Evolutionary conservation across 2,797 vertebrate species (phyloP).

Genomic region (Lophotriccus pileatus): DNA sequence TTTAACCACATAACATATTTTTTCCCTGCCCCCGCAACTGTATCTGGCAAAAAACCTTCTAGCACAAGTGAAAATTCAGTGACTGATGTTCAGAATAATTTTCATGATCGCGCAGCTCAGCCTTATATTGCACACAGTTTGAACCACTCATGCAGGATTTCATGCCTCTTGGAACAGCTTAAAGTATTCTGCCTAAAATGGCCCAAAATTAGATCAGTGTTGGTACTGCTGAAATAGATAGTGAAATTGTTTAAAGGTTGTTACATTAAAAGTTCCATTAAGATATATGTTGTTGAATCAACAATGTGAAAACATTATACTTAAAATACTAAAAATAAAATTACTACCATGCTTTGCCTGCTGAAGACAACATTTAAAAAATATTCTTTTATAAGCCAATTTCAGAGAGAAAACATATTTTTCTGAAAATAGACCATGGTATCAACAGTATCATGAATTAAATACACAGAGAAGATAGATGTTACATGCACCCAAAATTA

Average conservation of each 20-base stretch:
- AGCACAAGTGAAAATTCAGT: not conserved
- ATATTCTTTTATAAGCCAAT: not conserved
- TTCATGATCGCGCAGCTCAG: not conserved
- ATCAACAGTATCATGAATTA: not conserved
- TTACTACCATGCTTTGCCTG: not conserved
- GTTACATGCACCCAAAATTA: not conserved
- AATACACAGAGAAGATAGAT: not conserved
- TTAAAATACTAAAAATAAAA: slow-evolving; percentile 1
- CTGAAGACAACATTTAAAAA: not conserved
- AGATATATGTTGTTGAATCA: not conserved
- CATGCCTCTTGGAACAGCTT: not conserved
- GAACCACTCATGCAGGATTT: not conserved
- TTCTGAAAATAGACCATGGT: not conserved
- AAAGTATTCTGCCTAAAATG: not conserved
- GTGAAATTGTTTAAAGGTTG: not conserved
- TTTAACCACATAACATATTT: not conserved
- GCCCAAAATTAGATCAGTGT: not conserved
- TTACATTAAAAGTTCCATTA: not conserved
- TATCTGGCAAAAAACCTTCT: not conserved
- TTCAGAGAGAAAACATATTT: not conserved
- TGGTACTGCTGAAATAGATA: not conserved
- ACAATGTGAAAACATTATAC: not conserved
- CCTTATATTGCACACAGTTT: not conserved
- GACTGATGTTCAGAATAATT: not conserved
- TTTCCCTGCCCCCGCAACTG: fast-evolving